Conservation (phyloP, 2,888 invertebrate genomes). For the Megalurothrips usitatus region DNA sequence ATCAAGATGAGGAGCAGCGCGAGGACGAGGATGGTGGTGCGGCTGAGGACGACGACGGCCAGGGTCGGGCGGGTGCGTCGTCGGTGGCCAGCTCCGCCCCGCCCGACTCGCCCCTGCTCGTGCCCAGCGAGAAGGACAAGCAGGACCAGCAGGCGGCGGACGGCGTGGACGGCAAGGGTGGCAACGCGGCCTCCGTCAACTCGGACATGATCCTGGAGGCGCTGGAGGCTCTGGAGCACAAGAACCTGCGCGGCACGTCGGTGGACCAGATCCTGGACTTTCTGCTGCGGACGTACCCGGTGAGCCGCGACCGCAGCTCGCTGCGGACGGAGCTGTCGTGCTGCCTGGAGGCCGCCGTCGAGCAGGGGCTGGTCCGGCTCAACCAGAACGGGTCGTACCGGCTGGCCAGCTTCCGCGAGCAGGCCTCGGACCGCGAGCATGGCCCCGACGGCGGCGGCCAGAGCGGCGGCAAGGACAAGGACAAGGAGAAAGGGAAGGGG, state of each 20-base stretch:
- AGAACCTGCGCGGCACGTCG: constrained; percentile 12
- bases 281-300: neutral
- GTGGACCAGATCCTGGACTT: constrained; percentile 17
- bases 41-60: neutral
- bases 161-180: neutral
- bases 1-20: neutral
- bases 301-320: constrained; percentile 1
- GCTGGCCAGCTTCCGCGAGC: neutral
- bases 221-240: constrained; percentile 7
- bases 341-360: neutral
- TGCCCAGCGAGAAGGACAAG: neutral
- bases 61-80: neutral
- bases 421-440: constrained; percentile 12
- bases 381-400: constrained; percentile 20
- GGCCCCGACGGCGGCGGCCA: neutral
- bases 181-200: constrained; percentile 6
- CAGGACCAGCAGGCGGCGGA: neutral
- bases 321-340: neutral
- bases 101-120: constrained; percentile 1
- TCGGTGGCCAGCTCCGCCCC: neutral
- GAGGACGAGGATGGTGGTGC: neutral
- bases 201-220: constrained; percentile 24
- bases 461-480: constrained; percentile 3
- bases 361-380: constrained; percentile 3
- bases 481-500: neutral